Evolutionary conservation across 1,140 invertebrate genomes (phyloP).

Genomic region (Zaprionus inermis): DNA sequence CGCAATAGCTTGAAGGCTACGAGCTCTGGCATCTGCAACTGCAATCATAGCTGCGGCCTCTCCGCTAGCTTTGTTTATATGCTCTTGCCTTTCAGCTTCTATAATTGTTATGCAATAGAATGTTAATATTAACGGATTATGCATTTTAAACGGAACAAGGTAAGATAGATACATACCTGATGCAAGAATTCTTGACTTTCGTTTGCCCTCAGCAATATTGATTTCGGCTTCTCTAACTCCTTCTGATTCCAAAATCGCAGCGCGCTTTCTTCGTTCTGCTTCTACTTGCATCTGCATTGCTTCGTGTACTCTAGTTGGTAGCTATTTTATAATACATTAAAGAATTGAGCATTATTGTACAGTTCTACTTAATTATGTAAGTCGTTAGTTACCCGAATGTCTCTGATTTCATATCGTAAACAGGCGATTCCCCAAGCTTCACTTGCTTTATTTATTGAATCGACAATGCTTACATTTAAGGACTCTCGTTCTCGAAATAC

Average conservation of each 20-base stretch:
- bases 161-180: slow-evolving; percentile 87
- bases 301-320: slow-evolving; percentile 97
- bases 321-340: slow-evolving; percentile 41
- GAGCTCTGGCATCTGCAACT: slow-evolving; percentile 93
- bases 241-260: slow-evolving; percentile 98
- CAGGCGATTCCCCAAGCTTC: slow-evolving; percentile 99
- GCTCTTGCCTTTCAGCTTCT: slow-evolving; percentile 94
- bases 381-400: slow-evolving; percentile 87
- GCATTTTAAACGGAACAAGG: neutral
- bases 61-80: slow-evolving; percentile 94
- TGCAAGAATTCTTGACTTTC: slow-evolving; percentile 95
- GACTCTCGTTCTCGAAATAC: slow-evolving; percentile 98
- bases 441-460: slow-evolving; percentile 98
- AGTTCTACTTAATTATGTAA: neutral
- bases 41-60: slow-evolving; percentile 94
- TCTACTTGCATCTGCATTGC: slow-evolving; percentile 99
- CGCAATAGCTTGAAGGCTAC: slow-evolving; percentile 91
- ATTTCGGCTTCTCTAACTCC: slow-evolving; percentile 97
- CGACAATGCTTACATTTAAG: slow-evolving; percentile 98
- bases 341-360: neutral
- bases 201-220: slow-evolving; percentile 98
- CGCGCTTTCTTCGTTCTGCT: slow-evolving; percentile 98
- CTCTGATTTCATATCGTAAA: slow-evolving; percentile 96
- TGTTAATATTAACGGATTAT: neutral
- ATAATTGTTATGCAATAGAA: neutral